phyloP scores from a whole-genome alignment of 1,140 invertebrate species.

The Caenorhabditis briggsae region DNA sequence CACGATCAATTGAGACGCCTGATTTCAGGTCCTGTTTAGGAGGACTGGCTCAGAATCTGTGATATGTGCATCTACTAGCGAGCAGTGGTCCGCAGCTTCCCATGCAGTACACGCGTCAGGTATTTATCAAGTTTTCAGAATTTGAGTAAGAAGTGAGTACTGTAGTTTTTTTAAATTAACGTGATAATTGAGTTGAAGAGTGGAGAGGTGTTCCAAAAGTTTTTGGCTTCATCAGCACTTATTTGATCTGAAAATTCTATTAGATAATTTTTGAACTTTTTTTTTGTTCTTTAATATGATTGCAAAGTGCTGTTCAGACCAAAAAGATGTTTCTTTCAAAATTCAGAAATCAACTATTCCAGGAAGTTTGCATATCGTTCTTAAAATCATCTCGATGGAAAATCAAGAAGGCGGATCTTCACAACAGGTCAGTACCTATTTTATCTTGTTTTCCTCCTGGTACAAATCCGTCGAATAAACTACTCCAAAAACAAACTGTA shows the following conservation, averaged over 20 bases:
- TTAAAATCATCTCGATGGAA: slow-evolving; percentile 54
- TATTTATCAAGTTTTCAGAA: slow-evolving; percentile 1
- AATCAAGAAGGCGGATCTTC: slow-evolving; percentile 55
- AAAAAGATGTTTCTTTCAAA: not conserved
- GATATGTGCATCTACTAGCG: slow-evolving; percentile 48
- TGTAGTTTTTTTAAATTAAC: no score
- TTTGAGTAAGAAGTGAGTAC: not conserved
- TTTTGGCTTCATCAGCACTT: not conserved
- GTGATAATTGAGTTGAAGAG: not conserved
- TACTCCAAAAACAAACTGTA: not conserved
- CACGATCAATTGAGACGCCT: slow-evolving; percentile 9
- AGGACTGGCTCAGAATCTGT: slow-evolving; percentile 43
- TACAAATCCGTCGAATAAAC: slow-evolving; percentile 28
- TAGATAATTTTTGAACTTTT: not conserved
- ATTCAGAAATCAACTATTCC: not conserved
- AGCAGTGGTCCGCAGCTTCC: slow-evolving; percentile 39
- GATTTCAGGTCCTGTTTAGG: slow-evolving; percentile 53
- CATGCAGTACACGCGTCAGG: slow-evolving; percentile 55
- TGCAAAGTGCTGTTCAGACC: not conserved
- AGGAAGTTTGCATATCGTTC: slow-evolving; percentile 54
- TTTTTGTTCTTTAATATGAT: not conserved
- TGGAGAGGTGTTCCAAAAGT: not conserved
- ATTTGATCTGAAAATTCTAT: not conserved
- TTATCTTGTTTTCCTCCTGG: not conserved
- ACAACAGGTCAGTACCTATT: slow-evolving; percentile 5